Base-by-base conservation (phyloP, 2,888 invertebrate species). In the Cryptocephalus primarius region DNA sequence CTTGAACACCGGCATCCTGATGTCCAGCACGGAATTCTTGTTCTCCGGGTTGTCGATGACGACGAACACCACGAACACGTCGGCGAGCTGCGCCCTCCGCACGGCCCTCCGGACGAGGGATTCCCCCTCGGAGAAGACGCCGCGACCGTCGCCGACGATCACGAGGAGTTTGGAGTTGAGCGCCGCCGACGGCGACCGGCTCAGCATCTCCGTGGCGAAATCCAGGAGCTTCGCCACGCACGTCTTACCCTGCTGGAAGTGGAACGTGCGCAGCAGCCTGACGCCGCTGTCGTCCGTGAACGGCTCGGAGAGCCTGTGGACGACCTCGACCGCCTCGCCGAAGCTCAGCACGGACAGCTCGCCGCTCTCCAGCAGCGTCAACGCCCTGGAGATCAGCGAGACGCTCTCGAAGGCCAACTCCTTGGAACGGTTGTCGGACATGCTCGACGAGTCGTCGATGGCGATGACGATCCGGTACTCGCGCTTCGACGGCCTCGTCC, bases 401-500 rank as follows among this genome's bases (percentile, higher is more conserved):
- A 99, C 77, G 13, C 96, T 93, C 67, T 99, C 94, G 60, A 96
- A 90, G 0, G 97, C 94, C 50, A 97, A 71, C 68, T 90, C 86
- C 65, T 89, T 90, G 40, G 90, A 88, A 62, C 85, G 82, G 62
- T 88, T 90, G 59, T 90, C 88, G n/a, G 83, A 78, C 91, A 91
- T 91, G 61, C 85, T 85, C 9, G 83, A 82, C 0, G 97, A 97
- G 68, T 99, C 96, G 66, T 99, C 99, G 8, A 99, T 83, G 0
- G 99, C 97, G 40, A 99, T 76, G 13, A 94, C 83, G 42, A 97
- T 91, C 69, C 95, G 95, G 70, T 99, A 99, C 58, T 97, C 88
- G 42, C 99, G 77, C 64, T 93, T 91, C 1, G 91, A 92, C 0
- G 95, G 94, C 67, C 93, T 93, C 0, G 93, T 96, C 45, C 99